Conservation (phyloP, 2,113 vertebrate species). For the Lamprologus ornatipinnis region DNA sequence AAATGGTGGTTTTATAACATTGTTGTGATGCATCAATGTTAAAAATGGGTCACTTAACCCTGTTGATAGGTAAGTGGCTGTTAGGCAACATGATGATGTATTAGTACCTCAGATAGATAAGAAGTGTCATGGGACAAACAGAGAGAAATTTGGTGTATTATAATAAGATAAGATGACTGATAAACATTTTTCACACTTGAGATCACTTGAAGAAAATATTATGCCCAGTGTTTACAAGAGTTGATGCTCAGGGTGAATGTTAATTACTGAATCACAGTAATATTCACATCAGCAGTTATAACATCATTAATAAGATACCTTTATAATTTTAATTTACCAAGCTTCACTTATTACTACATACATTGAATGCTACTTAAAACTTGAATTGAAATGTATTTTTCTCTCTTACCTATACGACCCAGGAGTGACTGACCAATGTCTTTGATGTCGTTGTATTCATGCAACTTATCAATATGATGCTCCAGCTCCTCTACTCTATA, state of each 20-base stretch:
- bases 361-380: not conserved
- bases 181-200: not conserved
- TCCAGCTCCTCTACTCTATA: constrained; percentile 81
- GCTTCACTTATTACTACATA: not conserved
- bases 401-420: constrained; percentile 83
- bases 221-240: not conserved
- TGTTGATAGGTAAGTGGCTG: not conserved
- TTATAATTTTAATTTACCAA: not conserved
- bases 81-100: not conserved
- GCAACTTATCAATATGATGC: constrained; percentile 82
- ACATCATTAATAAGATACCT: not conserved
- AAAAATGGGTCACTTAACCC: not conserved
- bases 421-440: constrained; percentile 88
- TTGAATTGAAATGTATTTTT: not conserved
- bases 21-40: not conserved
- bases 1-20: not conserved
- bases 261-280: not conserved
- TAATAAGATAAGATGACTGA: not conserved
- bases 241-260: not conserved
- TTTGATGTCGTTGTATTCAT: constrained; percentile 95
- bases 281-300: not conserved
- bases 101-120: not conserved
- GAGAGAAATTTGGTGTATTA: not conserved
- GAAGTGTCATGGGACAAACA: not conserved
- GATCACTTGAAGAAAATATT: not conserved